Base-by-base conservation (phyloP, 2,888 invertebrate species). In the Pollenia griseotomentosa region DNA sequence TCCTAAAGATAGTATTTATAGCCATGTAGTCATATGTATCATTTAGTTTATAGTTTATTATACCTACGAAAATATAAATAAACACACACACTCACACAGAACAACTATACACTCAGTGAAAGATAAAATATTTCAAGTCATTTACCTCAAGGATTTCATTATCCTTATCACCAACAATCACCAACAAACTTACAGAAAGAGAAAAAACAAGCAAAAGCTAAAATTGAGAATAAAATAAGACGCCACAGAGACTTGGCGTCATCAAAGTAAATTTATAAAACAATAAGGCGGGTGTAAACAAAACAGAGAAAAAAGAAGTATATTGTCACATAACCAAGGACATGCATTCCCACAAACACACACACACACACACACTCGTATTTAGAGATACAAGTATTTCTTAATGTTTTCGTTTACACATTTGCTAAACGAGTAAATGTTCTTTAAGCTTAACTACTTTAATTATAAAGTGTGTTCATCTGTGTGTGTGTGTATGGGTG, bases 91-190 rank as follows among this genome's bases (percentile, higher is more conserved):
- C 19, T 44, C 10, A 55, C 14, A 16, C 14, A 48, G 12, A 48
- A 33, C 33, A 33, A 33, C 33, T 33, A 33, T 33, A 55, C 8
- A 55, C 51, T 42, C 7, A n/a, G 63, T 63, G 23, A 66, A 77
- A 78, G 81, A 81, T 84, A 84, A 71, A 92, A 92, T 91, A 92
- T 90, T 91, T 90, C 90, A 89, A 90, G 88, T 86, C 86, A 86
- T 89, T 82, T 85, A 86, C 89, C 90, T 89, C 90, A 92, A 92
- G 92, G 91, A 92, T 92, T 92, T 92, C 91, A 92, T 92, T 92
- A 92, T 92, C 91, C 90, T 91, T 92, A 92, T 92, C 92, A 91
- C 12, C 9, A 63, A 48, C 19, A 57, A 11, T n/a, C n/a, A n/a
- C n/a, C n/a, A 2, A 61, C n/a, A 7, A 19, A 12, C 16, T 51